These are phyloP conservation scores for Bellardia bayeri DNA, from an alignment of 2,888 invertebrate genomes.

Conservation along the genomic window DNA sequence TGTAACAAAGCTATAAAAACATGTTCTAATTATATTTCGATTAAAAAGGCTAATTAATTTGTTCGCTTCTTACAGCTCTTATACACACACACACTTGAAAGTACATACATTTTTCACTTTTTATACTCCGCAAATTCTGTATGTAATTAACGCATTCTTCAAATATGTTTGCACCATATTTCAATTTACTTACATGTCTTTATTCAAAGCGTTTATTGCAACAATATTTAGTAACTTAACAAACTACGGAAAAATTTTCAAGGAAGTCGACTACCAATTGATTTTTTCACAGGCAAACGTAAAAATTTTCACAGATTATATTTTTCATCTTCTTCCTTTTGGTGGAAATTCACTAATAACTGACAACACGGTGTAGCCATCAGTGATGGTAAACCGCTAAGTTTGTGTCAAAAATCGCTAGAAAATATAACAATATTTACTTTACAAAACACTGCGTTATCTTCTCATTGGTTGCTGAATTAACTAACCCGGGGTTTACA, in stretches of 20 bases:
- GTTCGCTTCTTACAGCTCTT: constrained; percentile 12
- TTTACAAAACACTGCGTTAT: no score
- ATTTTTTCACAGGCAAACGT: constrained; percentile 65
- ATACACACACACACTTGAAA: constrained; percentile 32
- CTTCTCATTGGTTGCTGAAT: no score
- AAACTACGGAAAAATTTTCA: constrained; percentile 43
- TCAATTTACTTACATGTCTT: constrained; percentile 48
- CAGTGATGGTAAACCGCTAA: background rate
- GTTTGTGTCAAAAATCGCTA: no score
- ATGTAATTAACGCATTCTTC: background rate
- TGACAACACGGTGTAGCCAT: constrained; percentile 13
- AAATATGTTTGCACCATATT: background rate
- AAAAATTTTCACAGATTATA: constrained; percentile 56
- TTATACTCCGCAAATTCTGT: background rate
- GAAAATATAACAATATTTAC: background rate
- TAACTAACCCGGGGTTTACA: no score
- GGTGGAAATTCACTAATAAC: background rate
- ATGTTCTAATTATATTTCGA: background rate
- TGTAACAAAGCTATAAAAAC: background rate
- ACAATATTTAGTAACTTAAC: constrained; percentile 20
- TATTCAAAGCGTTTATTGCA: constrained; percentile 8
- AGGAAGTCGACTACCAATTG: constrained; percentile 56
- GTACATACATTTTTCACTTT: background rate
- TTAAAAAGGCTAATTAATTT: background rate
- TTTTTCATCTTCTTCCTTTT: constrained; percentile 27